A percentile compares a stretch with the other conserved stretches of the same genome.
These are phyloP conservation scores for Jacana jacana DNA, from an alignment of 2,113 vertebrate genomes.

Conservation along the genomic window DNA sequence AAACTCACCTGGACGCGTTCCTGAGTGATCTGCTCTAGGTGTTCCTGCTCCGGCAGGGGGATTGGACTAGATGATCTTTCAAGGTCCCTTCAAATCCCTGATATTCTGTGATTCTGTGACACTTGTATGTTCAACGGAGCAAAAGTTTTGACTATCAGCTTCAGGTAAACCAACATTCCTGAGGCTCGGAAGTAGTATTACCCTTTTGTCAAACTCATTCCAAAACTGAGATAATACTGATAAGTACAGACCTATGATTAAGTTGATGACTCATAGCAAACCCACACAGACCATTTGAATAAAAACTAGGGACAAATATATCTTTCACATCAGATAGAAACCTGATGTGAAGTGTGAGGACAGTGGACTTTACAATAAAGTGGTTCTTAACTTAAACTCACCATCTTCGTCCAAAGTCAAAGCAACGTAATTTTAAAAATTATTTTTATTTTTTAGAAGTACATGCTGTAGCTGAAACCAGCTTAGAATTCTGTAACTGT, in stretches of 20 bases:
- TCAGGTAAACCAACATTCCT: background rate
- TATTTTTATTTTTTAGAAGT: background rate
- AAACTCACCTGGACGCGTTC: no score
- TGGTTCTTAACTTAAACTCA: background rate
- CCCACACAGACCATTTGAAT: fast-evolving
- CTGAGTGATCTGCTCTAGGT: no score
- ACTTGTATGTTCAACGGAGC: background rate
- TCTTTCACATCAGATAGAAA: background rate
- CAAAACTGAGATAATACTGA: background rate
- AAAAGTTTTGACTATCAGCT: background rate
- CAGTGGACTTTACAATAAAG: background rate
- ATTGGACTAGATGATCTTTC: no score
- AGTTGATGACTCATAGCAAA: background rate
- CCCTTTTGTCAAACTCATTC: background rate
- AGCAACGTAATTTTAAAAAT: background rate
- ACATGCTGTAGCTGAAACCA: background rate
- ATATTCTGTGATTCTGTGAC: no score
- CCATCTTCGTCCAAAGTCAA: background rate
- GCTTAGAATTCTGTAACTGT: background rate
- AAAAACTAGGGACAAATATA: background rate
- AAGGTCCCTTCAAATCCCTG: no score
- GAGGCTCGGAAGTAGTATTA: background rate
- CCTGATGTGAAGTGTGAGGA: background rate
- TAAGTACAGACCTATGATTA: background rate
- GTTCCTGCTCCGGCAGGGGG: no score